Evolutionary conservation across 2,113 vertebrate species (phyloP).

Genomic region (Myiagra hebetior): DNA sequence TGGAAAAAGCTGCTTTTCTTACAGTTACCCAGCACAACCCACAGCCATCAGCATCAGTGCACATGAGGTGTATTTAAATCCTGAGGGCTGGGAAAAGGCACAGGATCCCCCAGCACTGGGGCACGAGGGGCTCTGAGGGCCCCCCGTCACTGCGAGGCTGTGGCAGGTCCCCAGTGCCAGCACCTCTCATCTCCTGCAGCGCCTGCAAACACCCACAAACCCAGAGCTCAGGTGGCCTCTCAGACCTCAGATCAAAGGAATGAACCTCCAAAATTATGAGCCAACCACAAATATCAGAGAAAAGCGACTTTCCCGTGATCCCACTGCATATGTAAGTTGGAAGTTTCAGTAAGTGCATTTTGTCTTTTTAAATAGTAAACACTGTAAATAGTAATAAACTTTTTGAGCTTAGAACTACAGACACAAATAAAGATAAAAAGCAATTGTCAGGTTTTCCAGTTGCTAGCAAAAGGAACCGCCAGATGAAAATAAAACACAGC

Average conservation of each 20-base stretch:
- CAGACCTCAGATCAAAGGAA: fast-evolving
- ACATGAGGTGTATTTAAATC: fast-evolving
- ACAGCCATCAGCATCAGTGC: fast-evolving
- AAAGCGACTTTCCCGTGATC: fast-evolving
- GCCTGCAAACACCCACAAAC: fast-evolving
- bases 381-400: background rate
- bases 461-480: background rate
- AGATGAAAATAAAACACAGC: background rate
- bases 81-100: fast-evolving
- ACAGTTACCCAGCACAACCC: fast-evolving
- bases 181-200: fast-evolving
- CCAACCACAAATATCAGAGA: fast-evolving
- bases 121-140: background rate
- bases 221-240: fast-evolving
- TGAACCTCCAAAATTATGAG: fast-evolving
- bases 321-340: fast-evolving
- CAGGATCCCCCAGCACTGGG: fast-evolving
- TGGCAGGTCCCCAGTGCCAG: background rate
- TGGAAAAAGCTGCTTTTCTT: background rate
- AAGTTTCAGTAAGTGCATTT: background rate
- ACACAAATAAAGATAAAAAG: background rate
- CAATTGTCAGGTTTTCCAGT: background rate
- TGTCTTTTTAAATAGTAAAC: background rate
- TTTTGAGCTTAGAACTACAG: background rate
- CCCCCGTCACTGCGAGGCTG: fast-evolving